A percentile compares a stretch with the other conserved stretches of the same genome.
phyloP scores from a whole-genome alignment of 2,113 vertebrate genomes.

The Probosciger aterrimus region DNA sequence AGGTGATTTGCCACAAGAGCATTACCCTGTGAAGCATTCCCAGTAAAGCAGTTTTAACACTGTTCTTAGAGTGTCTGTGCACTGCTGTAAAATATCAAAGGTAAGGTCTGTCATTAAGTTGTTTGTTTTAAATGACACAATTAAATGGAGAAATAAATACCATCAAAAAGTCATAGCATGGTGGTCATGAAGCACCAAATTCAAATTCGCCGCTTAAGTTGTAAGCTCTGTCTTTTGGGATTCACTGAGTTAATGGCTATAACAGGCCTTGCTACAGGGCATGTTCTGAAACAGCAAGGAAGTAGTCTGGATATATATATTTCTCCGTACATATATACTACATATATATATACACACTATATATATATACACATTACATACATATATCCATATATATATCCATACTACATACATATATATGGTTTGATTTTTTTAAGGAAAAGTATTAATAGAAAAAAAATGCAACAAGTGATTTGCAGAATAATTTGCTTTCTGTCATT shows the following conservation, averaged over 20 bases:
- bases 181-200: neutral
- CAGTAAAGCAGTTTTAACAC: neutral
- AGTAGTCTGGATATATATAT: neutral
- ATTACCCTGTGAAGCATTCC: neutral
- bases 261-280: neutral
- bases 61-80: neutral
- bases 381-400: too few species aligned
- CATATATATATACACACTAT: neutral
- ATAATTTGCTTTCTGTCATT: neutral
- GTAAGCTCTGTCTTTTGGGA: neutral
- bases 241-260: neutral
- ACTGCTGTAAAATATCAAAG: neutral
- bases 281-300: neutral
- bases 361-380: too few species aligned
- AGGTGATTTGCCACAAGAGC: neutral
- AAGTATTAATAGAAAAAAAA: neutral
- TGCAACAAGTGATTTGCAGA: neutral
- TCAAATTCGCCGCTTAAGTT: neutral
- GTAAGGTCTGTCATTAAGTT: neutral
- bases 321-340: neutral
- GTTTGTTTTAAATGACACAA: neutral
- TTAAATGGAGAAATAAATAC: neutral
- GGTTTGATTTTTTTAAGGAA: neutral
- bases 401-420: neutral
- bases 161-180: neutral